Percentiles rank a stretch among this genome's conserved stretches.
phyloP scores from a whole-genome alignment of 1,140 invertebrate genomes.

The Drosophila fuyamai region DNA sequence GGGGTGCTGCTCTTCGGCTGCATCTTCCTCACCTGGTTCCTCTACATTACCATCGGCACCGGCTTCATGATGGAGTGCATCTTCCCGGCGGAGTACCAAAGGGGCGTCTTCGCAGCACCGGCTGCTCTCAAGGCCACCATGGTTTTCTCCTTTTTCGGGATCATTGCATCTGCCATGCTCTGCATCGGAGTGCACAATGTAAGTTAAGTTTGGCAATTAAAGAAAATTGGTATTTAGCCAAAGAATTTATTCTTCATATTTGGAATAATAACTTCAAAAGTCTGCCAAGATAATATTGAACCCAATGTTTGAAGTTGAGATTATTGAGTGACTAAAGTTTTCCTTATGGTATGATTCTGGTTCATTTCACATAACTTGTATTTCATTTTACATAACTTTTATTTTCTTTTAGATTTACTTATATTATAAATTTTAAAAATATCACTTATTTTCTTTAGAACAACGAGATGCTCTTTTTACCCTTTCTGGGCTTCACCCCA shows the following conservation, averaged over 20 bases:
- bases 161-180: slow-evolving; percentile 40
- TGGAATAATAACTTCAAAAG: not conserved
- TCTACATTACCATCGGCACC: slow-evolving; percentile 55
- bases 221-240: too few relatives aligned
- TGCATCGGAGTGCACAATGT: slow-evolving; percentile 67
- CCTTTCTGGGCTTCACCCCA: slow-evolving; percentile 52
- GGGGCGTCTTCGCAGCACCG: not conserved
- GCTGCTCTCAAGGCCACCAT: slow-evolving; percentile 69
- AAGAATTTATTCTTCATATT: not conserved
- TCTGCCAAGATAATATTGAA: too few relatives aligned
- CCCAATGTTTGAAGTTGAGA: too few relatives aligned
- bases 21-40: slow-evolving; percentile 66
- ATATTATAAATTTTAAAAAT: too few relatives aligned
- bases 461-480: slow-evolving; percentile 61
- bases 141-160: slow-evolving; percentile 68
- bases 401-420: not conserved
- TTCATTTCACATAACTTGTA: not conserved
- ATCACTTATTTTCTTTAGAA: slow-evolving; percentile 32
- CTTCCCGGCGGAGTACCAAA: slow-evolving; percentile 62
- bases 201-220: slow-evolving; percentile 4
- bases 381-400: not conserved
- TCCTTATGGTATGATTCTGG: too few relatives aligned
- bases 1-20: slow-evolving; percentile 56
- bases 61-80: slow-evolving; percentile 72
- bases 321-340: too few relatives aligned